Percentiles rank a stretch among this genome's conserved stretches.
Conservation (phyloP, 2,797 vertebrate genomes). For the Poeciliopsis gracilis region DNA sequence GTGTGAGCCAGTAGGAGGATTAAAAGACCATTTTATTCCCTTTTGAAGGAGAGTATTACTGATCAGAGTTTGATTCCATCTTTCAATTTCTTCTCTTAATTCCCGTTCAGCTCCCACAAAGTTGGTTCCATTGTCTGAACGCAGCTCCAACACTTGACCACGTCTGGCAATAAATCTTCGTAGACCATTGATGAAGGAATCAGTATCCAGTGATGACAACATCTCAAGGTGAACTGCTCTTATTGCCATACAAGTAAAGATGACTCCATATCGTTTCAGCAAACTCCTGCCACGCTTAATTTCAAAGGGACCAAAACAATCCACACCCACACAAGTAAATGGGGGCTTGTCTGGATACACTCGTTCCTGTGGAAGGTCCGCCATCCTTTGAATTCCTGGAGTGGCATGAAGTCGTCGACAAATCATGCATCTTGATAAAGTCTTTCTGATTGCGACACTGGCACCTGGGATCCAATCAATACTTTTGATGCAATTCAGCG, state of each 20-base stretch:
- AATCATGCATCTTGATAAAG: not conserved
- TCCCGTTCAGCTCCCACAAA: no score
- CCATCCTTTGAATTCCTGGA: conserved; percentile 15
- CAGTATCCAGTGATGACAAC: no score
- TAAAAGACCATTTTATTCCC: no score
- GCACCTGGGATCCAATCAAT: conserved; percentile 12
- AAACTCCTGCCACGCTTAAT: not conserved
- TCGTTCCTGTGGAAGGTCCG: conserved; percentile 7
- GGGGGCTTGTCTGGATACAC: conserved; percentile 1
- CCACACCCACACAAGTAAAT: conserved; percentile 11
- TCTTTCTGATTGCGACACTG: not conserved
- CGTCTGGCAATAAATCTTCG: no score
- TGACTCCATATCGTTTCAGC: not conserved
- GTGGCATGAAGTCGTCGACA: not conserved
- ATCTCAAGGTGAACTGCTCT: no score
- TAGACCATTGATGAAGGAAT: no score
- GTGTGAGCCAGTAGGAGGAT: no score
- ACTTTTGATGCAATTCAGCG: not conserved
- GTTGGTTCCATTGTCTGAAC: no score
- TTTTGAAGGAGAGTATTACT: no score
- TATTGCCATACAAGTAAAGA: not conserved
- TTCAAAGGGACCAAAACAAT: conserved; percentile 20
- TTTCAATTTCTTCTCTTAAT: no score
- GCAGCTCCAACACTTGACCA: no score
- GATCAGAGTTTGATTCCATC: no score